Evolutionary conservation across 2,888 invertebrate genomes (phyloP).

Genomic region (Cephalotes varians): DNA sequence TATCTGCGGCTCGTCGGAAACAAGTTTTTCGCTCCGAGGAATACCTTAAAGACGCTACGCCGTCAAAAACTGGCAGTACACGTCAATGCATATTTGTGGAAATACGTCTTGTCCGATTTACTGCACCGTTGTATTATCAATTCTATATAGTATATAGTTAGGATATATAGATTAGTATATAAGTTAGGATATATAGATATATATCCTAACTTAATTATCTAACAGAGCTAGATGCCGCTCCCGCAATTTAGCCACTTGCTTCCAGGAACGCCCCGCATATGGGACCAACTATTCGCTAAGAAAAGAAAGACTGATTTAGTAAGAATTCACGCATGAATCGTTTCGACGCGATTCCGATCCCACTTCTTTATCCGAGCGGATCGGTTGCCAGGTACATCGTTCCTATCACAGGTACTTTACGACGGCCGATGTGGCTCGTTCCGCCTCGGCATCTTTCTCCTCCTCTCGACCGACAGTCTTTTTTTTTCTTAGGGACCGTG

Average conservation of each 20-base stretch:
- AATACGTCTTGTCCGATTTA: neutral
- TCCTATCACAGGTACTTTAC: conserved; percentile 67
- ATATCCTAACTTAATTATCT: neutral
- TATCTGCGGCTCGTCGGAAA: conserved; percentile 66
- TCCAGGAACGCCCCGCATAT: neutral
- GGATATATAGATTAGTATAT: too few species aligned
- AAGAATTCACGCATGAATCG: conserved; percentile 1
- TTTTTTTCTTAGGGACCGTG: conserved; percentile 72
- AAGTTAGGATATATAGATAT: too few species aligned
- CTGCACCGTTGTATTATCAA: neutral
- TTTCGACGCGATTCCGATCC: conserved; percentile 6
- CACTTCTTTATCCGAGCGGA: conserved; percentile 7
- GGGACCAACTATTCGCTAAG: neutral
- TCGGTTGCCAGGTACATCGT: conserved; percentile 32
- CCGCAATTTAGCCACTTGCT: neutral
- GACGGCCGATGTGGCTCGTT: conserved; percentile 55
- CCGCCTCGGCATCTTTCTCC: neutral
- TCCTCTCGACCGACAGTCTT: conserved; percentile 52
- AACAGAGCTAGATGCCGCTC: neutral
- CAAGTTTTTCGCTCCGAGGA: conserved; percentile 70
- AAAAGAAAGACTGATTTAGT: conserved; percentile 6
- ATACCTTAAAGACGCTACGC: neutral
- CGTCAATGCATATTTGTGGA: conserved; percentile 9
- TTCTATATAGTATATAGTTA: too few species aligned
- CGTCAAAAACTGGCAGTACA: neutral